phyloP scores from a whole-genome alignment of 2,797 vertebrate species.

The Anas georgica region DNA sequence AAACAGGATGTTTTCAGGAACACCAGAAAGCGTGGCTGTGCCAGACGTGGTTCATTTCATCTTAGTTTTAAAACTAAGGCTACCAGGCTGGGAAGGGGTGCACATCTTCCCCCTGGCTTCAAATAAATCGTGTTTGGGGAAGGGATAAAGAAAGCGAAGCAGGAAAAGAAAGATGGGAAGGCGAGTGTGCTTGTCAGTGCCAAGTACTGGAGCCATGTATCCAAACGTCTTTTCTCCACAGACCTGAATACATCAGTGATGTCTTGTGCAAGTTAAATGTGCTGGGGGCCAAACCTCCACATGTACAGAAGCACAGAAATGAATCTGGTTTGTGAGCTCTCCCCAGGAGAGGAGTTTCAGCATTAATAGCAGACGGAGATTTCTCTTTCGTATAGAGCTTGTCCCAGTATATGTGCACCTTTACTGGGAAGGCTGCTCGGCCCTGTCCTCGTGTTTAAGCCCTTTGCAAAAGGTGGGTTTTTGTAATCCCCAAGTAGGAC shows the following conservation, averaged over 20 bases:
- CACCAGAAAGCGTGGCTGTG: background rate
- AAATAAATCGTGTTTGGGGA: background rate
- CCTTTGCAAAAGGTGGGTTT: background rate
- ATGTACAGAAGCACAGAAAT: background rate
- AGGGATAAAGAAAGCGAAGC: background rate
- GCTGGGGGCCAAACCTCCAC: background rate
- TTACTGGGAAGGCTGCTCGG: accelerated
- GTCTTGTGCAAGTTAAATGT: background rate
- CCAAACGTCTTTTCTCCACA: background rate
- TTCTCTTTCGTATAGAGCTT: background rate
- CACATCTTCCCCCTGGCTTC: background rate
- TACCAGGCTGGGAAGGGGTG: background rate
- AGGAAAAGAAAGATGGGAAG: background rate
- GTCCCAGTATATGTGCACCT: accelerated
- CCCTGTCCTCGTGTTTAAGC: accelerated
- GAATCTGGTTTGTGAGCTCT: background rate
- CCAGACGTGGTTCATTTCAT: background rate
- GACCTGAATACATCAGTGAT: background rate
- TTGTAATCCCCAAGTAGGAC: background rate
- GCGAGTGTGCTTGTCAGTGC: background rate
- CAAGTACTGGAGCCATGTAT: background rate
- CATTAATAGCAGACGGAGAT: background rate
- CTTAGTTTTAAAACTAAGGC: background rate
- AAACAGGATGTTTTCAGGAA: background rate
- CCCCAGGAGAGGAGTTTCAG: background rate